phyloP scores from a whole-genome alignment of 2,888 invertebrate species.

The Invenusta paracnida region DNA sequence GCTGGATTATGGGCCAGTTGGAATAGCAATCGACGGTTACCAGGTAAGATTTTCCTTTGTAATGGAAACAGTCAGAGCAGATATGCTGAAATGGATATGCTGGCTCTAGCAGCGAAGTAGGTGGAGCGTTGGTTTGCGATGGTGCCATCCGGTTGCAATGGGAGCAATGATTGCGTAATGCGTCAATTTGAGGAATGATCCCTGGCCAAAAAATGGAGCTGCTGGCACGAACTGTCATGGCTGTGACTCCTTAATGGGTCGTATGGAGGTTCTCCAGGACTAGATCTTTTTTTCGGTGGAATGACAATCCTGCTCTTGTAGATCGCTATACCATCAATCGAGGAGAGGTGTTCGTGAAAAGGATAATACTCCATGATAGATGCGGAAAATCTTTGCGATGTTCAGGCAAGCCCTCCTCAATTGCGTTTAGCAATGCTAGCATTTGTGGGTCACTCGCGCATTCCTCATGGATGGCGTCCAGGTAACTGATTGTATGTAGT shows the following conservation, averaged over 20 bases:
- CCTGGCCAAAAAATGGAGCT: slow-evolving; percentile 47
- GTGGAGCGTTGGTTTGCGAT: not conserved
- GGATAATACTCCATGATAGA: slow-evolving; percentile 50
- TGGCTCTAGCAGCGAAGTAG: not conserved
- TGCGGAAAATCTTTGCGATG: not conserved
- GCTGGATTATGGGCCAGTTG: too few relatives aligned
- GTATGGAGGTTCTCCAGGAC: not conserved
- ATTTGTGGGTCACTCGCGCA: not conserved
- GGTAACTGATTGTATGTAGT: not conserved
- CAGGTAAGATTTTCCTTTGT: too few relatives aligned
- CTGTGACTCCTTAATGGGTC: not conserved
- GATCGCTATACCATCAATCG: not conserved
- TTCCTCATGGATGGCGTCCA: not conserved
- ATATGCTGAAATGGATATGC: too few relatives aligned
- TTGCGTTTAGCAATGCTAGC: not conserved
- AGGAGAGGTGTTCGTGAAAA: slow-evolving; percentile 52
- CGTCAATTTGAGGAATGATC: slow-evolving; percentile 46
- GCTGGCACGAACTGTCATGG: slow-evolving; percentile 17
- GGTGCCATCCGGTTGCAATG: slow-evolving; percentile 20
- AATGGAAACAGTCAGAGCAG: too few relatives aligned
- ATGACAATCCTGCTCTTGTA: slow-evolving; percentile 43
- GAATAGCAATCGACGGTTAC: too few relatives aligned
- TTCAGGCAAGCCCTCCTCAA: not conserved
- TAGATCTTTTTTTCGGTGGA: slow-evolving; percentile 51
- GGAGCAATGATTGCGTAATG: not conserved